Evolutionary conservation across 2,888 invertebrate species (phyloP).

Genomic region (Drosophila cognata): DNA sequence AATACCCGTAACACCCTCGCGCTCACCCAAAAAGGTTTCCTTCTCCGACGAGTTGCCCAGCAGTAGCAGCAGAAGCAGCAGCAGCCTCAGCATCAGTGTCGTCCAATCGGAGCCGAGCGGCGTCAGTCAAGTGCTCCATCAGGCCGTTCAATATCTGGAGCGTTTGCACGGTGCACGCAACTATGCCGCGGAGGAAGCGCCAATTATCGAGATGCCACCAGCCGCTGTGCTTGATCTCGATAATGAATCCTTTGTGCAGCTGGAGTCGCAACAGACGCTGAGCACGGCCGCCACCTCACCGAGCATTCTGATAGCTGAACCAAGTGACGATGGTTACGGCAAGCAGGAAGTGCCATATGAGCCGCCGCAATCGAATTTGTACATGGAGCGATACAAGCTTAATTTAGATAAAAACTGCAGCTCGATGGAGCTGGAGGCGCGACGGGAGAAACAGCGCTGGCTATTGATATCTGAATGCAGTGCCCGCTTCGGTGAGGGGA

Average conservation of each 20-base stretch:
- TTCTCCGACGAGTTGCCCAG: conserved; percentile 84
- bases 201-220: conserved; percentile 18
- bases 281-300: conserved; percentile 37
- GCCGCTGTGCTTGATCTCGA: conserved; percentile 64
- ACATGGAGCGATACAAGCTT: conserved; percentile 83
- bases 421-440: conserved; percentile 85
- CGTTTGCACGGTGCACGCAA: conserved; percentile 78
- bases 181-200: conserved; percentile 28
- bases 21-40: conserved; percentile 84
- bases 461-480: conserved; percentile 85
- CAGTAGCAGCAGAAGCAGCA: conserved; percentile 43
- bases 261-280: conserved; percentile 17
- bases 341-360: conserved; percentile 75
- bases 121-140: conserved; percentile 80
- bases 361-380: conserved; percentile 79
- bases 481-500: conserved; percentile 84
- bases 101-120: conserved; percentile 44
- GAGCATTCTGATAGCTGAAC: conserved; percentile 63
- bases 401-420: conserved; percentile 85
- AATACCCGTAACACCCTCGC: conserved; percentile 81
- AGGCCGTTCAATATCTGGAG: conserved; percentile 83
- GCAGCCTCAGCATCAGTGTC: conserved; percentile 23
- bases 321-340: conserved; percentile 38
- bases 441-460: conserved; percentile 85
- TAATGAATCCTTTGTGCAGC: conserved; percentile 23